Evolutionary conservation across 1,140 invertebrate genomes (phyloP), one percentile per base, ranked within the genome.

Genomic region (Galendromus occidentalis): DNA sequence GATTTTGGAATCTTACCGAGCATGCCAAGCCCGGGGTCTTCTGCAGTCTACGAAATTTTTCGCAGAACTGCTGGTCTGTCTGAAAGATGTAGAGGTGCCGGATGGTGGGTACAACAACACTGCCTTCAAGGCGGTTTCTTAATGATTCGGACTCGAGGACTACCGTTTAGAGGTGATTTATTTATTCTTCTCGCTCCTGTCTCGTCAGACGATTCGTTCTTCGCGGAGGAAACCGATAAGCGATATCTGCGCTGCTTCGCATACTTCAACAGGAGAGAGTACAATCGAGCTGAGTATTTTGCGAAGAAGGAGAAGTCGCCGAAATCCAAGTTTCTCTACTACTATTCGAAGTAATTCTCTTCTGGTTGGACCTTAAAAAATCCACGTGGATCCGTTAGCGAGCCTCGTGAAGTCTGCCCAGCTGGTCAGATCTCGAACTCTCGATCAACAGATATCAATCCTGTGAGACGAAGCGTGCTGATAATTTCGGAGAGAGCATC

Each of bases 201-300:
- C 25, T 59, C 33, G 12, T 6, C 51, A 63, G 73, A 75, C 69
- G 69, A 71, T 20, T 69, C 71, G 39, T 55, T 22, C 14, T 18
- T 67, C 28, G 66, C 59, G 44, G 69, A 69, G 33, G 69, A 69
- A 41, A 42, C n/a, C 28, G 64, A 68, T 65, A 28, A 22, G 2
- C 44, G 79, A 7, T 94, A 89, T 72, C 79, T 82, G 29, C 73
- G 93, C 66, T 86, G 88, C 0, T 91, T 89, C 75, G 85, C 84
- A 70, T 92, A 91, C 73, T 95, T 93, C 75, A 89, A 95, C 77
- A 77, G 86, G 17, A 86, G 88, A 71, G 91, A 96, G 76, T 96
- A 91, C 75, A 87, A 91, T 70, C 81, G 91, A 73, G 87, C 88
- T 67, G 86, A 89, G 0, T 85, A 85, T 79, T 90, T 91, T 71